These are phyloP conservation scores for Aselliscus stoliczkanus DNA, from an alignment of 2,797 vertebrate genomes.

Conservation along the genomic window DNA sequence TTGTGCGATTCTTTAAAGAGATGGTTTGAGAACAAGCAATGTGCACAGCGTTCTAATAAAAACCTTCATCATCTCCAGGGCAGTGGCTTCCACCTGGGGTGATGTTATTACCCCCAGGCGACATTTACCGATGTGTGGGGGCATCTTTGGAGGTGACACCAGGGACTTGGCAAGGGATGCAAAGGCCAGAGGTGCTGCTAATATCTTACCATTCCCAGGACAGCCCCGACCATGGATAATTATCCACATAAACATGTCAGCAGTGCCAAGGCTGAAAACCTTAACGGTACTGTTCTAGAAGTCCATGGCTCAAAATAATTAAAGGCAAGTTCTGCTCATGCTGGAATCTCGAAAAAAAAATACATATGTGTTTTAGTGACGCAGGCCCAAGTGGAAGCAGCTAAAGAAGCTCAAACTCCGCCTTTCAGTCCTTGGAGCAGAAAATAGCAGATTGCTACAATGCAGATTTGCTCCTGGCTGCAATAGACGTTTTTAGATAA, in stretches of 20 bases:
- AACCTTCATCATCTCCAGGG: not conserved
- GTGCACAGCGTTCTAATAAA: not conserved
- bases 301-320: not conserved
- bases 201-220: not conserved
- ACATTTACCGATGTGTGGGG: not conserved
- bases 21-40: no score
- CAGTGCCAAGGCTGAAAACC: not conserved
- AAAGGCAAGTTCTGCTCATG: not conserved
- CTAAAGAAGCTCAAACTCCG: not conserved
- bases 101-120: not conserved
- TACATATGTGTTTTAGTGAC: fast-evolving
- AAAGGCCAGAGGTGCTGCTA: not conserved
- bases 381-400: no score
- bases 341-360: not conserved
- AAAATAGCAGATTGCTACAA: not conserved
- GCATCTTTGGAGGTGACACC: not conserved
- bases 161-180: fast-evolving
- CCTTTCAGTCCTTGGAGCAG: not conserved
- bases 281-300: not conserved
- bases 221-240: no score
- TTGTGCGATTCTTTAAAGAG: not conserved
- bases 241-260: not conserved
- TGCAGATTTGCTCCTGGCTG: not conserved
- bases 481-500: not conserved
- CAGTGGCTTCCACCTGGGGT: not conserved